Base-by-base conservation (phyloP, 2,797 vertebrate genomes). In the Muraenolepis orangiensis region DNA sequence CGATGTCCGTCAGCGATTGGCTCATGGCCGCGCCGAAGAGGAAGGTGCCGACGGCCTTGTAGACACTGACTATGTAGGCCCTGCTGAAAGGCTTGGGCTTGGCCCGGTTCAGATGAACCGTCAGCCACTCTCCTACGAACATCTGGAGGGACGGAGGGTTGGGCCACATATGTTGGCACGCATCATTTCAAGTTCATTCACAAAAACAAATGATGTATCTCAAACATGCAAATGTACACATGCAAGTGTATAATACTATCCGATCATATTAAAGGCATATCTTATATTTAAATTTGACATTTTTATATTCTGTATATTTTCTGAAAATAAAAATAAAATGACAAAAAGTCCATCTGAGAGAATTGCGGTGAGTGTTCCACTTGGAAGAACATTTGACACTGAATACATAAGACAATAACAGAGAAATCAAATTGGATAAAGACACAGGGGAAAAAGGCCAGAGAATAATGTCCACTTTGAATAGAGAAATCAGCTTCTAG, bases 1-100 rank as follows among this genome's bases (percentile, higher is more conserved):
- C 97, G 84, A 99, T 99, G 93, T 99, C 97, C 0, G 98, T 99
- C 84, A 99, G 89, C 0, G 98, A 99, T 87, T 99, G 98, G 89
- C 97, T 99, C 88, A 96, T 95, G n/a, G 95, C 96, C 0, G 96
- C 98, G 32, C 98, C 98, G 20, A 99, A 99, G 51, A 99, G 70
- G 87, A 98, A 99, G 72, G 96, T 95, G 42, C 98, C 98, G 2
- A 98, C 74, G 61, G 95, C 95, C 92, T 98, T 99, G 93, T 99
- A 99, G 81, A 97, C 85, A 76, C 93, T 91, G 81, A 96, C 93
- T 73, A 96, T 29, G 66, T 98, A 98, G 89, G 89, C 93, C 90
- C 95, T 96, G 91, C 93, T 93, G 80, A 96, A 90, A 87, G 95
- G 93, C 88, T 96, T 97, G 80, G 96, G 98, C 82, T 95, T 92